Conservation (phyloP, 2,888 invertebrate species). For the Aleiodes testaceus region DNA sequence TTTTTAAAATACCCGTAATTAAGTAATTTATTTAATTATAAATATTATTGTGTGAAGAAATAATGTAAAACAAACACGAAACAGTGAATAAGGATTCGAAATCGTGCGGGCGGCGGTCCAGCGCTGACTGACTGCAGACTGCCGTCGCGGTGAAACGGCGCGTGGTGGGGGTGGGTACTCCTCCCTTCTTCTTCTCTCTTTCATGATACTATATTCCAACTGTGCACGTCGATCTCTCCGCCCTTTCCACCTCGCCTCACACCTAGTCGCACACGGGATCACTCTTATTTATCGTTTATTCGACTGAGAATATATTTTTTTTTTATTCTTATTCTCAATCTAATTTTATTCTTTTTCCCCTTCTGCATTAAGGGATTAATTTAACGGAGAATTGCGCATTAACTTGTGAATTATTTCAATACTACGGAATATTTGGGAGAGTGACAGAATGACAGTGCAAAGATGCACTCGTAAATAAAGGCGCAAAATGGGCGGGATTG, state of each 20-base stretch:
- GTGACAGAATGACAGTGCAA: not conserved
- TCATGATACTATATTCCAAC: slow-evolving; percentile 12
- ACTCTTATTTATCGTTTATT: slow-evolving; percentile 27
- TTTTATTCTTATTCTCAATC: not conserved
- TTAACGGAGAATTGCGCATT: too few relatives aligned
- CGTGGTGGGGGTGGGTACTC: slow-evolving; percentile 62
- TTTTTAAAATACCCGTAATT: too few relatives aligned
- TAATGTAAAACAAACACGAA: slow-evolving; percentile 18
- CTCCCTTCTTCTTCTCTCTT: slow-evolving; percentile 48
- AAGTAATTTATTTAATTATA: not conserved
- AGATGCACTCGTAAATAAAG: slow-evolving; percentile 13
- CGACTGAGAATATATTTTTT: slow-evolving; percentile 3
- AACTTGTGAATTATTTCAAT: too few relatives aligned
- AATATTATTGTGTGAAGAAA: not conserved
- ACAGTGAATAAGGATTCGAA: slow-evolving; percentile 52
- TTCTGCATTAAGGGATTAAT: not conserved
- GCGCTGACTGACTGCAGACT: slow-evolving; percentile 73
- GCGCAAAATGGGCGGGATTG: slow-evolving; percentile 41
- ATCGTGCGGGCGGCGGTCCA: slow-evolving; percentile 72
- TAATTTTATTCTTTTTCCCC: not conserved
- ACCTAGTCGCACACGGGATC: slow-evolving; percentile 30
- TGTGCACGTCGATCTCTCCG: slow-evolving; percentile 26
- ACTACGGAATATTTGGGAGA: not conserved
- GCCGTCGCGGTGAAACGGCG: slow-evolving; percentile 68
- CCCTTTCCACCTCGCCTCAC: slow-evolving; percentile 41